Evolutionary conservation across 2,888 invertebrate genomes (phyloP), one percentile per base, ranked within the genome.

Genomic region (Lasiommata megera): DNA sequence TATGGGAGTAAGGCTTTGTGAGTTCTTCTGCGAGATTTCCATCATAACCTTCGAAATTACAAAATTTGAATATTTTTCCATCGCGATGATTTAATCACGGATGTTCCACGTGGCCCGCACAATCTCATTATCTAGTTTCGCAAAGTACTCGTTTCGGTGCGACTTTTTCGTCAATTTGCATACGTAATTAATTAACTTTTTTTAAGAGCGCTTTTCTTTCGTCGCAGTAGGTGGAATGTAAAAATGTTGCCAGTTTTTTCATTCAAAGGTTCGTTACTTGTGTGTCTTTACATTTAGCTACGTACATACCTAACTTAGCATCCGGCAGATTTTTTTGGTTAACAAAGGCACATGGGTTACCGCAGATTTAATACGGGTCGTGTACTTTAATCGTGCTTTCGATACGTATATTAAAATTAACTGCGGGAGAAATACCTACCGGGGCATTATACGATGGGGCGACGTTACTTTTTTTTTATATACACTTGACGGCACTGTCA

Each of bases 161-260:
- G 82, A 83, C 79, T 84, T 87, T 82, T 83, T 82, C 81, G 81
- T 77, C 82, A 87, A 86, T 88, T 87, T 88, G 82, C 88, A 86
- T 87, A 86, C 84, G 82, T 86, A 88, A 88, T 88, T 87, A 88
- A 88, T 88, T 86, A 87, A 85, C 79, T 82, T 85, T 82, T 82
- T 83, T 82, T 73, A 70, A 58, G 67, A 64, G 69, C 73, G 71
- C 78, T 77, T 63, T 63, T 54, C 77, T 76, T 73, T 68, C 58
- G 62, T 74, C 73, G 74, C 70, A 69, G 69, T 78, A 80, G 77
- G 78, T 79, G 74, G 71, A 74, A 71, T 75, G 74, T 73, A 76
- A 75, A 74, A 67, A 63, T 69, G 67, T 69, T 67, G 62, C 64
- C 69, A 66, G 59, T 60, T 48, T 64, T 58, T 53, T 61, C 60